Base-by-base conservation (phyloP, 2,113 vertebrate genomes). In the Rhinichthys klamathensis region DNA sequence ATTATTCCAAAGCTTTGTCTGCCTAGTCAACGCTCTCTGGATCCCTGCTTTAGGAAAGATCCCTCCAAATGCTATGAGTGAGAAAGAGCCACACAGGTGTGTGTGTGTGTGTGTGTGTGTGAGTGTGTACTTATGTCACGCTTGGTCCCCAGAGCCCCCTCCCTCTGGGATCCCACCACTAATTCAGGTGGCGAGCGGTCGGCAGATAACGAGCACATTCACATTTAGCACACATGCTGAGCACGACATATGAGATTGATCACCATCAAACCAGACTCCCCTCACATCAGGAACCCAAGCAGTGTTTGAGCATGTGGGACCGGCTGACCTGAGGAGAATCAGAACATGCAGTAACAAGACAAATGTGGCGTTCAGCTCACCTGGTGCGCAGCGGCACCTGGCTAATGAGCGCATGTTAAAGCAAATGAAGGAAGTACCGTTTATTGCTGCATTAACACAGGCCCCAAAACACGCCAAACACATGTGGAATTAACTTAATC, bases 221-320 rank as follows among this genome's bases (percentile, higher is more conserved):
- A 58, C 54, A 41, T 80, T 38, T 60, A 79, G 56, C 16, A 11
- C 44, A 67, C 85, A 82, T 2, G 51, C 81, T 10, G 12, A 83
- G 49, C 67, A 72, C 10, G 15, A 72, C 80, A 72, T 41, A 56
- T 2, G 32, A 72, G 81, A 83, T 83, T 67, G 74, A 84, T 67
- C 83, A 78, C 60, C 60, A 65, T 65, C 83, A 77, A 60, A 84
- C 41, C 54, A 27, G 18, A 30, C 72, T 60, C 38, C 25, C 54
- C 56, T 84, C 60, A 7, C 73, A 76, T 78, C 60, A 84, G 75
- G 49, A 67, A 84, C 60, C 44, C 23, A 11, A 46, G 51, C 13
- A 27, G n/a, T 84, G 82, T 84, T 78, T 56, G 61, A 84, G 60
- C 83, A 78, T 41, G 44, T 63, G 83, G 60, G 83, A 84, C 49